Base-by-base conservation (phyloP, 1,140 invertebrate species). In the Megathymus violae region DNA sequence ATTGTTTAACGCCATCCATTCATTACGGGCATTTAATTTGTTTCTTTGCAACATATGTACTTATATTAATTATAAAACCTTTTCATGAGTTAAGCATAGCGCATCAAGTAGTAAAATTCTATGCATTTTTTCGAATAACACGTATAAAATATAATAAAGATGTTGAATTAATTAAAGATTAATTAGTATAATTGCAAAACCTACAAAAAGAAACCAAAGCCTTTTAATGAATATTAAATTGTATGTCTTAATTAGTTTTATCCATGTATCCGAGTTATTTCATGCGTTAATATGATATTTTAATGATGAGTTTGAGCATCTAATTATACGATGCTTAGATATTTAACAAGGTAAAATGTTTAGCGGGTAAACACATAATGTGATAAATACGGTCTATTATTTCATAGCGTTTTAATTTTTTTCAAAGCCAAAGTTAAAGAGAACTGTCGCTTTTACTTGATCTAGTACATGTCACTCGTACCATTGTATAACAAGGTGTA, bases 171-270 rank as follows among this genome's bases (percentile, higher is more conserved):
- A 54, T 54, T 54, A 54, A 14, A n/a, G 19, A 52, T 41, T 40
- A 54, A 41, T 41, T 54, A 25, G 51, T 38, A 13, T 51, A 16
- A 34, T 54, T 54, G 34, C 22, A 38, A 14, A 41, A 41, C 22
- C 13, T 2, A 54, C n/a, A 31, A 22, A 41, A 43, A 25, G 36
- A 14, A 47, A 11, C 44, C 31, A 41, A 25, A 43, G 14, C 17
- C 51, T 41, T 16, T 6, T 47, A 47, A 47, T 47, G 25, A 47
- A 43, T 54, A 38, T 41, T 54, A 22, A 54, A 54, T 47, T 51
- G 13, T 38, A 59, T 59, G 51, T 59, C 67, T 64, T 69, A 69
- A 69, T 69, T 69, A 69, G 67, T 69, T 46, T 59, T 69, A 62
- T 51, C 17, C 59, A 59, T 43, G 34, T 52, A 69, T 69, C 22